Evolutionary conservation across 2,888 invertebrate genomes (phyloP), one percentile per base, ranked within the genome.

Genomic region (Heliconius ethilla): DNA sequence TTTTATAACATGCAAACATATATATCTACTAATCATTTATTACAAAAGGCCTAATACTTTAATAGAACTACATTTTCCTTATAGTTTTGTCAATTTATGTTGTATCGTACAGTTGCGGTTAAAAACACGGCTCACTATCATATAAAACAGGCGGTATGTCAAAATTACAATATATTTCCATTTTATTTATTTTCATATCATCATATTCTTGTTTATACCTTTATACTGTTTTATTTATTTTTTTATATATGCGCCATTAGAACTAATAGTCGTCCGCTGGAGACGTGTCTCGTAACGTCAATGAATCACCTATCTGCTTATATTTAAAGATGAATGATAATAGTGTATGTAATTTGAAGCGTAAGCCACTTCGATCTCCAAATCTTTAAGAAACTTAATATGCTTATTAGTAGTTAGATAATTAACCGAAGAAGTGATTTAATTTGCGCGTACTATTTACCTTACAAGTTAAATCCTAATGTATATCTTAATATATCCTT

Each of bases 1-100:
- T 22, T 33, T 65, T 25, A n/a, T 37, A 67, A 67, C 40, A 9
- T n/a, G 40, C 6, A 67, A 25, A 69, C 11, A 40, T 69, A 69
- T 15, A 22, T n/a, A 66, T 37, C 69, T 69, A 25, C 13, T 18
- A 45, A 69, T 40, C 40, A 40, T 9, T n/a, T 67, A 40, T 67
- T 69, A 25, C 13, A 25, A 37, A 67, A 40, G 40, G 69, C 69
- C 11, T 25, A 15, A 25, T 33, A 33, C 33, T 33, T 33, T 9
- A 69, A 25, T 25, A 45, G 25, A 45, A 67, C 4, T 25, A 59
- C 10, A n/a, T 72, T 72, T 55, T 72, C 72, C 72, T 72, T 25
- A 59, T 37, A 37, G n/a, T n/a, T 37, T 33, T 59, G 72, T 72
- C n/a, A 9, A n/a, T n/a, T 72, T 72, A 33, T 59, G n/a, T n/a